Evolutionary conservation across 2,888 invertebrate species (phyloP), one percentile per base, ranked within the genome.

Genomic region (Eupithecia subfuscata): DNA sequence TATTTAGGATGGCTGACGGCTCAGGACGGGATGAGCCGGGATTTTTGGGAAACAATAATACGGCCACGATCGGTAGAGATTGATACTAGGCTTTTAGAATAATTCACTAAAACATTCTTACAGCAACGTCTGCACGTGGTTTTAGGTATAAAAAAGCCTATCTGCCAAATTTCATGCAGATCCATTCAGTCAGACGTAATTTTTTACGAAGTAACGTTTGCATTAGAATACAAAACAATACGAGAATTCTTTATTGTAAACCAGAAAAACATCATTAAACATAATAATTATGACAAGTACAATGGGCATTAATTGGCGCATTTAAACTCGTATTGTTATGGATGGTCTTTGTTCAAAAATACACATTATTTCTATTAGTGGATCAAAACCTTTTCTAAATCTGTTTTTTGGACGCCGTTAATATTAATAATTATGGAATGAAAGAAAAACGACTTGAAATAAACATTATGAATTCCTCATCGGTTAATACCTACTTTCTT

Each of bases 1-100:
- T 88, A 82, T 84, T 87, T 88, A 88, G 88, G 88, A 86, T 85
- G 74, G 78, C 77, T 80, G 84, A 84, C 81, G 75, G 82, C 83
- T 85, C 86, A 86, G 87, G 86, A 82, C 82, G 70, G 69, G 81
- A 80, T 83, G 77, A 81, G 79, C 82, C 65, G 71, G 71, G 77
- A 79, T 81, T 82, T 83, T 78, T 71, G 14, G n/a, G 22, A 45
- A 79, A 73, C 73, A 75, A 77, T 77, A 79, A 25, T 25, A 80
- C 79, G 76, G 67, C 70, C 16, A 34, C 52, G 65, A 64, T 68
- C 73, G 67, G 45, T 45, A 8, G 40, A 74, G 71, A 67, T 70
- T 65, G 69, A 77, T 73, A 70, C 56, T 72, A 0, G 30, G 22
- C 52, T 40, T 48, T 69, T 69, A 18, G n/a, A 40, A 25, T 22